A percentile compares a stretch with the other conserved stretches of the same genome.
phyloP scores from a whole-genome alignment of 2,113 vertebrate species.

The Baryphthengus martii region DNA sequence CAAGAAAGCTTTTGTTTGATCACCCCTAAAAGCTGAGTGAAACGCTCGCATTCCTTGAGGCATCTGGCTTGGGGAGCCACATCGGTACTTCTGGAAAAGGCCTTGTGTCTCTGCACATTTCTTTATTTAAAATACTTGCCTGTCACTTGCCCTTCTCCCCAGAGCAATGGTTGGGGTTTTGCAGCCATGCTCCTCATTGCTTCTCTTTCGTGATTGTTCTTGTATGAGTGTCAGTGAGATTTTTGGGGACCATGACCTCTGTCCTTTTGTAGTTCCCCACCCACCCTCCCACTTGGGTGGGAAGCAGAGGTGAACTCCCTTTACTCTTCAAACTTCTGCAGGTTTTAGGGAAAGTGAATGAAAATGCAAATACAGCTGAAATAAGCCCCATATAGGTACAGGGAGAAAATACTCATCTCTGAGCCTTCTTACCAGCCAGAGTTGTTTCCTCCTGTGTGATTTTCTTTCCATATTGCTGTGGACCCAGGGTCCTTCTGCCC shows the following conservation, averaged over 20 bases:
- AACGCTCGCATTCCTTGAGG: not conserved
- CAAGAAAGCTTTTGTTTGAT: not conserved
- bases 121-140: not conserved
- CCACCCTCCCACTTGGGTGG: not conserved
- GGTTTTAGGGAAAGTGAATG: not conserved
- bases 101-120: not conserved
- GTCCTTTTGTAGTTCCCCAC: not conserved
- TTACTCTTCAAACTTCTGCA: not conserved
- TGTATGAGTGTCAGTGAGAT: not conserved
- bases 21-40: not conserved
- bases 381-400: accelerated
- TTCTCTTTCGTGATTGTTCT: not conserved
- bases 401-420: not conserved
- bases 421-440: not conserved
- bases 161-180: not conserved
- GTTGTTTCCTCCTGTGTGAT: not conserved
- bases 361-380: not conserved
- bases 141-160: not conserved
- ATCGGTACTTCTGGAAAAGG: not conserved
- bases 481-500: not conserved
- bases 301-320: not conserved
- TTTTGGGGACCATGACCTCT: not conserved
- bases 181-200: not conserved
- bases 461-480: not conserved
- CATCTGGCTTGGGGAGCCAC: not conserved